Conservation (phyloP, 2,888 invertebrate species). For the Heliconius sara region DNA sequence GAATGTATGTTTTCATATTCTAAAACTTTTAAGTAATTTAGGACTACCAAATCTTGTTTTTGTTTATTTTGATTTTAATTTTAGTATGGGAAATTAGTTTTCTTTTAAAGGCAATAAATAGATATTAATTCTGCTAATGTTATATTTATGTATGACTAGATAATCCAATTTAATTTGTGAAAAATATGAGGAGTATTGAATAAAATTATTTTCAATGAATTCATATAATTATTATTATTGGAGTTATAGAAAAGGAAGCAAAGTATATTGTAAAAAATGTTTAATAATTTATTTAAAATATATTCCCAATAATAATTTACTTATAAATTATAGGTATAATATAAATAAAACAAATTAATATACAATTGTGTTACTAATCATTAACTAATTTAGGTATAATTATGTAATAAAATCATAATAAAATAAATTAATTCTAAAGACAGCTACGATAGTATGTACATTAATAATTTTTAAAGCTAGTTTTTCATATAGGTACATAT, state of each 20-base stretch:
- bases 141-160: neutral
- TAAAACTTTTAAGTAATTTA: no score
- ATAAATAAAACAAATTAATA: neutral
- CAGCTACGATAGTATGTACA: neutral
- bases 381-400: neutral
- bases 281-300: neutral
- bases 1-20: neutral
- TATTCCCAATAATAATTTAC: neutral
- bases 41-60: no score
- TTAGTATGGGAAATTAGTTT: no score
- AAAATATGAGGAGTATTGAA: neutral
- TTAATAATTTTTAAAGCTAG: slow-evolving; percentile 8
- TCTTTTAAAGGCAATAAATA: no score
- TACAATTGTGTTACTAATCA: neutral
- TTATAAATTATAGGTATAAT: neutral
- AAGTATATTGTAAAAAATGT: neutral
- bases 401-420: neutral
- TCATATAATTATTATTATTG: neutral
- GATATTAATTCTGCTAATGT: neutral
- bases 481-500: neutral
- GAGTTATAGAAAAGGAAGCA: neutral
- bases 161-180: no score
- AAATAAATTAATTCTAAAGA: neutral
- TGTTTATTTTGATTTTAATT: neutral
- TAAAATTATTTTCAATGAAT: neutral